Base-by-base conservation (phyloP, 2,888 invertebrate species). In the Aelia acuminata region DNA sequence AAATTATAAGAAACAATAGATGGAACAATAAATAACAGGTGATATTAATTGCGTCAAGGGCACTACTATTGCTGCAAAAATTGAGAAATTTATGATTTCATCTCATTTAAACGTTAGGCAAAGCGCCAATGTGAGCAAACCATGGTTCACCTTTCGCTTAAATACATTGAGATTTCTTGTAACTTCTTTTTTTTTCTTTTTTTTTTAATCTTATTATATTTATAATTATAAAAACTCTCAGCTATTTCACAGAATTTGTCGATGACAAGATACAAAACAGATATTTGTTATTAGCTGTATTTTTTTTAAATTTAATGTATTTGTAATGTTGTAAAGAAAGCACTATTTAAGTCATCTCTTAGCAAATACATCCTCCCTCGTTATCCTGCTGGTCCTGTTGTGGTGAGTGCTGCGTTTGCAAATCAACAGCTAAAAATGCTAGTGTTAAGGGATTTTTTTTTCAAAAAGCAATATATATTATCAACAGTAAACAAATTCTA, bases 321-420 rank as follows among this genome's bases (percentile, higher is more conserved):
- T 87, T 80, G 48, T 22, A 87, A 80, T 75, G 35, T 57, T 80
- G 84, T 50, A 80, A 87, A 87, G 48, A 87, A 87, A 84, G 87
- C 84, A 80, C 80, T 80, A 87, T 80, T 49, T 49, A 53, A 87
- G 87, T 80, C 84, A 50, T 87, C 35, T 43, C 53, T 90, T 89
- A 97, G 94, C 97, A 97, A 93, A 96, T 96, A 93, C 96, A 97
- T 92, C 96, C 96, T 91, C 96, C 95, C 93, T 96, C 96, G 92
- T 95, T 95, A 92, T 96, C 96, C 91, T 95, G 95, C 92, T 95
- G 95, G 93, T 96, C 96, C 91, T 95, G 95, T 92, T 96, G 95
- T 93, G 96, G 94, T 91, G 96, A 95, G 91, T 95, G 95, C 93
- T 96, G 96, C 91, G 96, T 96, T 94, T 96, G 96, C 91, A 96